Base-by-base conservation (phyloP, 2,888 invertebrate species). In the Apodemia zela region DNA sequence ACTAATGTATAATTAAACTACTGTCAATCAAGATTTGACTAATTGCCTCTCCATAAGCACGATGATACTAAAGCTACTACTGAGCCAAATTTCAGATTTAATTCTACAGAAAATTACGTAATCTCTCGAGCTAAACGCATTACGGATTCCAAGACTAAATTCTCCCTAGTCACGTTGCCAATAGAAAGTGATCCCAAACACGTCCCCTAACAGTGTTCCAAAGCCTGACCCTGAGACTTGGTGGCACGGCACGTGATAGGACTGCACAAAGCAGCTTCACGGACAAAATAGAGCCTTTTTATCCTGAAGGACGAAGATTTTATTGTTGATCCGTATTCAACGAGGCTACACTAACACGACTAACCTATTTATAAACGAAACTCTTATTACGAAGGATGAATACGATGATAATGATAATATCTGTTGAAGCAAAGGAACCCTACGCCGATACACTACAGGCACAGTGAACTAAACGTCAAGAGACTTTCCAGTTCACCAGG, bases 241-340 rank as follows among this genome's bases (percentile, higher is more conserved):
- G 54, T 25, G 29, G 5, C 54, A 3, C 4, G 25, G 29, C 15
- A n/a, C 54, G 54, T 54, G 54, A 54, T 15, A 7, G 5, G 29
- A 25, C 29, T 54, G 29, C 54, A 25, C 29, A 54, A 54, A 54
- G 15, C 25, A 13, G 11, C 25, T 7, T 25, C 25, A 51, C 21
- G 15, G 21, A 15, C 54, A 15, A 25, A 15, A 54, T 25, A 15
- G 54, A 18, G 11, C 21, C 54, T 29, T 54, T 54, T 54, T 54
- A 54, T 54, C 54, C 54, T 7, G 54, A 54, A 54, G 54, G 54
- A 29, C 54, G 54, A 54, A 3, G 7, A n/a, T 54, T 54, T 54
- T 25, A 25, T 15, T 54, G 15, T 42, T 42, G 42, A 42, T 6
- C 4, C 42, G 42, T 42, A 42, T 42, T 42, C n/a, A 15, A 42